Evolutionary conservation across 2,797 vertebrate genomes (phyloP).

Genomic region (Microctenopoma steveboyesi): DNA sequence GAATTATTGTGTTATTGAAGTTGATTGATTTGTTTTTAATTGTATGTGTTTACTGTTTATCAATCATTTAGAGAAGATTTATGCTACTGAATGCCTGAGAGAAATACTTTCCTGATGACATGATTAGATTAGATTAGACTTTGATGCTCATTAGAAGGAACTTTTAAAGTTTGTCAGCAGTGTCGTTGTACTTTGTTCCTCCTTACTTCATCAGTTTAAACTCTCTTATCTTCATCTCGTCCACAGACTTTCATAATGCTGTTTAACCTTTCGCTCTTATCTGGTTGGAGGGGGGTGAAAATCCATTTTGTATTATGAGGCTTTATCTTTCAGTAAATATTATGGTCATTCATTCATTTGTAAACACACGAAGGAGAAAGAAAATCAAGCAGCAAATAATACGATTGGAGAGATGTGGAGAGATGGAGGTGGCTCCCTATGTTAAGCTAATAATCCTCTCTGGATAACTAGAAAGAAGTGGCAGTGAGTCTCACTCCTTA

Average conservation of each 20-base stretch:
- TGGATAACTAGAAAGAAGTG: constrained; percentile 21
- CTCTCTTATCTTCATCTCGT: constrained; percentile 4
- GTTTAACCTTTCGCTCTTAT: constrained; percentile 2
- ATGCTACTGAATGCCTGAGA: too few species aligned
- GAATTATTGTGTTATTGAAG: too few species aligned
- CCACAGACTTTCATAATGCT: constrained; percentile 15
- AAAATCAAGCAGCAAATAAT: constrained; percentile 19
- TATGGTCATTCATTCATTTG: constrained; percentile 24
- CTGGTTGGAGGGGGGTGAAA: constrained; percentile 26
- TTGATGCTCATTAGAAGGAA: neutral
- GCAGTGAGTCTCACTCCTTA: constrained; percentile 5
- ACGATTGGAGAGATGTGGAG: constrained; percentile 30
- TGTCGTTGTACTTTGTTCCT: neutral
- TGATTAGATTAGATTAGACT: too few species aligned
- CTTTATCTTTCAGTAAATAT: constrained; percentile 54
- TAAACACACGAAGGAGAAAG: constrained; percentile 38
- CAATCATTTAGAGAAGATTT: too few species aligned
- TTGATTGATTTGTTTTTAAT: too few species aligned
- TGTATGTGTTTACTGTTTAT: too few species aligned
- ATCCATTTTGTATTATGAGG: constrained; percentile 31
- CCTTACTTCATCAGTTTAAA: constrained; percentile 1
- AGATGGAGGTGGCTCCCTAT: constrained; percentile 23
- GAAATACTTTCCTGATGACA: too few species aligned
- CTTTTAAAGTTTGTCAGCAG: neutral
- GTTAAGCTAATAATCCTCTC: constrained; percentile 48